Percentiles rank a stretch among this genome's conserved stretches.
Conservation (phyloP, 2,113 vertebrate species). For the Lethenteron camtschaticum region DNA sequence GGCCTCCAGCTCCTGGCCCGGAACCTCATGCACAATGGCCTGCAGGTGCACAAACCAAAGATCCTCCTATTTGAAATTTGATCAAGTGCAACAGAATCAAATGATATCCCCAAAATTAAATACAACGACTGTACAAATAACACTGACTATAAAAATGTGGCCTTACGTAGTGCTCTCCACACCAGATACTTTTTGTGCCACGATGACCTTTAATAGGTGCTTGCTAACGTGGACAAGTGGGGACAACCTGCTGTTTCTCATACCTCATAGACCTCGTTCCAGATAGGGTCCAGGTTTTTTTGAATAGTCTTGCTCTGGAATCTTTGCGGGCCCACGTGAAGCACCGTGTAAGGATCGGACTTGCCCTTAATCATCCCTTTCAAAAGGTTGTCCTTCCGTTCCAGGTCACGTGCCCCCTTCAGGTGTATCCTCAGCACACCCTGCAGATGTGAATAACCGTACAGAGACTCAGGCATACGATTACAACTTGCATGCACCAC, state of each 20-base stretch:
- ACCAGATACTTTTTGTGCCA: no score
- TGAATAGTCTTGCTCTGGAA: conserved; percentile 55
- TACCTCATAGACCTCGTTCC: conserved; percentile 74
- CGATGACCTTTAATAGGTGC: no score
- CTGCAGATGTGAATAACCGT: conserved; percentile 18
- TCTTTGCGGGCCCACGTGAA: conserved; percentile 35
- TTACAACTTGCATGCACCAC: no score
- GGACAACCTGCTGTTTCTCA: conserved; percentile 8
- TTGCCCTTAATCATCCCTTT: conserved; percentile 60
- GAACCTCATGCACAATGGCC: conserved; percentile 79
- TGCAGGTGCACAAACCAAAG: conserved; percentile 14
- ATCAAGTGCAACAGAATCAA: no score
- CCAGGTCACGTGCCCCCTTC: conserved; percentile 48
- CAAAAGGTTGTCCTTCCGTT: conserved; percentile 70
- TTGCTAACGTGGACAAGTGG: no score
- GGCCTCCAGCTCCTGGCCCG: conserved; percentile 73
- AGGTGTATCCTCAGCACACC: conserved; percentile 53
- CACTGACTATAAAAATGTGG: no score
- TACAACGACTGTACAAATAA: neutral
- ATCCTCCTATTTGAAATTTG: neutral
- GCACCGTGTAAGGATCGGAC: conserved; percentile 64
- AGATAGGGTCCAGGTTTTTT: conserved; percentile 56
- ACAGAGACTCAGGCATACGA: no score
- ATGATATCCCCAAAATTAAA: neutral
- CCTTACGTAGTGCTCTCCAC: no score